Evolutionary conservation across 2,113 vertebrate species (phyloP).

Genomic region (Coreoperca whiteheadi): DNA sequence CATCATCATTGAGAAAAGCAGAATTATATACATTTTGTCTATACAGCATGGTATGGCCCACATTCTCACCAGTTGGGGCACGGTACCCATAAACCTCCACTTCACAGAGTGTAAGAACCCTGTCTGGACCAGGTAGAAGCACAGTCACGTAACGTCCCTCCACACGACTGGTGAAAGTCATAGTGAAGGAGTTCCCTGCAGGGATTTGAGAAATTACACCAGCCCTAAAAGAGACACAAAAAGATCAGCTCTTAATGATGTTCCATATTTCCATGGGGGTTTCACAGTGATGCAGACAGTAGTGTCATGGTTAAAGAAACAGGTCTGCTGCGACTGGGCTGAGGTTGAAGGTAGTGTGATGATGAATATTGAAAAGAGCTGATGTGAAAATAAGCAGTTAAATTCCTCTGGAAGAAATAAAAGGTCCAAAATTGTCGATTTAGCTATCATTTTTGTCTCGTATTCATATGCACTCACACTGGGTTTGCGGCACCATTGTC

Average conservation of each 20-base stretch:
- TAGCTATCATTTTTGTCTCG: no score
- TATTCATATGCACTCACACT: constrained; percentile 14
- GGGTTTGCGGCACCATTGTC: constrained; percentile 1
- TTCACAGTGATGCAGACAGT: no score
- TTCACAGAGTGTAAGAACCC: constrained; percentile 38
- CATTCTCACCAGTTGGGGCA: constrained; percentile 48
- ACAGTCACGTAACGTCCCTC: constrained; percentile 57
- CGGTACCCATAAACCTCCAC: constrained; percentile 65
- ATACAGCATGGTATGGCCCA: no score
- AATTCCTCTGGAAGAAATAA: background rate
- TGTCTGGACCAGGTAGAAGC: background rate
- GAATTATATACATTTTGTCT: no score
- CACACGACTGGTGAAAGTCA: background rate
- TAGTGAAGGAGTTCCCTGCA: background rate
- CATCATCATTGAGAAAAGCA: no score
- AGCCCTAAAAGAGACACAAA: constrained; percentile 25
- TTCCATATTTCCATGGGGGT: no score
- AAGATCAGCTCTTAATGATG: background rate
- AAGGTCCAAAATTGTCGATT: no score
- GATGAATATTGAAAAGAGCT: no score
- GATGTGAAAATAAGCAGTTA: no score
- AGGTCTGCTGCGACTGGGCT: no score
- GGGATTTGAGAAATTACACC: background rate
- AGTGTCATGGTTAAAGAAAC: no score
- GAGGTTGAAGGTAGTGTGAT: no score